Evolutionary conservation across 2,113 vertebrate genomes (phyloP), one percentile per base, ranked within the genome.

Genomic region (Tiliqua scincoides): DNA sequence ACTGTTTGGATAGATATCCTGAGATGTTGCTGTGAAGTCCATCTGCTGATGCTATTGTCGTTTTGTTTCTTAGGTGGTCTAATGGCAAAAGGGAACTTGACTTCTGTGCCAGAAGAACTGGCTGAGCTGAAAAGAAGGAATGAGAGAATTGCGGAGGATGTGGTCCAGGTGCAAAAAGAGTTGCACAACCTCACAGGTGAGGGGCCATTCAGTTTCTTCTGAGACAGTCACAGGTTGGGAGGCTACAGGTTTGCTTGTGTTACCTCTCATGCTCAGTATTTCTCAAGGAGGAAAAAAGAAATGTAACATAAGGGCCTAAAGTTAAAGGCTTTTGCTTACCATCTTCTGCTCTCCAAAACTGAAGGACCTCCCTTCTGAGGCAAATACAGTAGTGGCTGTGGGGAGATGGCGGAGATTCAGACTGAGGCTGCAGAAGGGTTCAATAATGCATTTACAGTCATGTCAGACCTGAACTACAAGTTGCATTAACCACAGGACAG

Each of bases 31-130:
- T 35, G 20, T 71, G 18, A 82, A 52, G 35, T 59, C 37, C 70
- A 82, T 72, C 54, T 37, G 67, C 37, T 61, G 30, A 61, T 30
- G 32, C 48, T 32, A 18, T 70, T 11, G 9, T 10, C 57, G 9
- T 83, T 62, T 70, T 83, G 17, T 62, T 74, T 40, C 54, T 83
- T 61, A 83, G 82, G 2, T 83, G 25, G 18, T 83, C 59, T 62
- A 54, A 43, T 21, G 37, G 21, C 9, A n/a, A 73, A 43, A 17
- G 6, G 10, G 35, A 83, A 61, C 59, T 48, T 14, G 25, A 62
- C 1, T 40, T 72, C 54, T 23, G 37, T 62, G 57, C 37, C 62
- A 32, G 17, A 74, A 57, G 71, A 71, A 43, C 68, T 73, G 82
- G 54, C 35, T 40, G 70, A 40, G 37, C 37, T 83, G 70, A 72